These are phyloP conservation scores for Alectoris magna DNA, from an alignment of 2,797 vertebrate species.

Conservation along the genomic window DNA sequence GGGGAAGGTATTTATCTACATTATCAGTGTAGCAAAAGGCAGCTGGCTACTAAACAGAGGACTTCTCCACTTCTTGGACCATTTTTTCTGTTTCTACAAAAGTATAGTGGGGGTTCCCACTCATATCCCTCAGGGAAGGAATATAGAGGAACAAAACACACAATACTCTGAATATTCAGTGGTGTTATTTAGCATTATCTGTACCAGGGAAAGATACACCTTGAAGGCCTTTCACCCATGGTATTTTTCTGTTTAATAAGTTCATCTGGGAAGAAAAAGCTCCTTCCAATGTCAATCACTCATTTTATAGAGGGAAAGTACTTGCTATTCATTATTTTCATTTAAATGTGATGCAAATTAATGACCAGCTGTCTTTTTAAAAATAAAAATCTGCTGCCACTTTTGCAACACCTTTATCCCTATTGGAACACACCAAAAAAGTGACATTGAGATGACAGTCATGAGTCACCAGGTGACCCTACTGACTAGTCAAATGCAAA, in stretches of 20 bases:
- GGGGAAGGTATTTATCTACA: neutral
- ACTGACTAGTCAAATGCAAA: neutral
- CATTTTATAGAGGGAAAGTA: neutral
- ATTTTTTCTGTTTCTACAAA: neutral
- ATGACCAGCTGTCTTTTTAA: neutral
- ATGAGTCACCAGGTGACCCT: neutral
- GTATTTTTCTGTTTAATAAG: neutral
- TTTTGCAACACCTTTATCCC: neutral
- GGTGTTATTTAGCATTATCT: neutral
- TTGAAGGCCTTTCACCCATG: neutral
- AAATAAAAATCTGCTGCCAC: neutral
- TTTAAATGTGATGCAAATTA: neutral
- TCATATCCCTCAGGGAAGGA: neutral
- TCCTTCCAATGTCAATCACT: neutral
- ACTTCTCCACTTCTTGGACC: neutral
- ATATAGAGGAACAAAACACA: neutral
- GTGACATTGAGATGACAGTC: neutral
- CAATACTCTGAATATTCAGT: neutral
- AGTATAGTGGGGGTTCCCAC: neutral
- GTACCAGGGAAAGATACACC: neutral
- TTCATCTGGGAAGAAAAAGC: neutral
- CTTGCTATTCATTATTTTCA: neutral
- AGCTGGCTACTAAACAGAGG: neutral
- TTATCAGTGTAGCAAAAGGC: neutral
- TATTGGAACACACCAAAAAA: neutral